phyloP scores from a whole-genome alignment of 2,888 invertebrate genomes.

The Xestia ashworthii region DNA sequence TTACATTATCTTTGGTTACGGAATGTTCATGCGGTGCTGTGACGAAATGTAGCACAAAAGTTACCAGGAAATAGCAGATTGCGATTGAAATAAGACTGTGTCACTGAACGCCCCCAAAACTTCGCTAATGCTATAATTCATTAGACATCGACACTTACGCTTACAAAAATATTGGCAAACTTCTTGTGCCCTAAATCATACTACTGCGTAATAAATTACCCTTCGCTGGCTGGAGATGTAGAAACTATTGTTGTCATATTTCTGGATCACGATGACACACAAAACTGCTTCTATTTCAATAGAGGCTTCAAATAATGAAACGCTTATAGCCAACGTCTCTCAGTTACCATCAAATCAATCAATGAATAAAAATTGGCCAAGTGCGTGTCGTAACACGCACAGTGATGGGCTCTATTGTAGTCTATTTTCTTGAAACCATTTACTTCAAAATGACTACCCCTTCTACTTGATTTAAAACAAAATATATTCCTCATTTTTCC shows the following conservation, averaged over 20 bases:
- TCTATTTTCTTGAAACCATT: not conserved
- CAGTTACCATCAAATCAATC: slow-evolving; percentile 21
- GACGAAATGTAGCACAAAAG: slow-evolving; percentile 18
- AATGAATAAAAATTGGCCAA: not conserved
- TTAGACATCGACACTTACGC: slow-evolving; percentile 43
- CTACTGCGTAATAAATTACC: slow-evolving; percentile 62
- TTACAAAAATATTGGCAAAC: slow-evolving; percentile 59
- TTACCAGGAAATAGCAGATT: slow-evolving; percentile 17
- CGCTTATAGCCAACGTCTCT: slow-evolving; percentile 73
- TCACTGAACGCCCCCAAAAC: slow-evolving; percentile 35
- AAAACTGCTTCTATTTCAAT: slow-evolving; percentile 65
- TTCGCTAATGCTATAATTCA: slow-evolving; percentile 55
- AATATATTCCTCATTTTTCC: not conserved
- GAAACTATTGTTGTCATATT: slow-evolving; percentile 67
- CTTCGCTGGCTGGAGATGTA: slow-evolving; percentile 52
- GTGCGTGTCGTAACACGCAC: not conserved
- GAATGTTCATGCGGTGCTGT: slow-evolving; percentile 28
- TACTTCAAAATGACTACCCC: not conserved
- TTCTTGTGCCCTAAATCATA: slow-evolving; percentile 59
- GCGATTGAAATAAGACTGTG: slow-evolving; percentile 36
- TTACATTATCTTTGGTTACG: slow-evolving; percentile 58
- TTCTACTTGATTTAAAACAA: too few relatives aligned
- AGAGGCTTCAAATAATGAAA: slow-evolving; percentile 72
- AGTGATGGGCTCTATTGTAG: not conserved
- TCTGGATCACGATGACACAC: slow-evolving; percentile 58